Evolutionary conservation across 2,888 invertebrate species (phyloP), one percentile per base, ranked within the genome.

Genomic region (Latheticus oryzae): DNA sequence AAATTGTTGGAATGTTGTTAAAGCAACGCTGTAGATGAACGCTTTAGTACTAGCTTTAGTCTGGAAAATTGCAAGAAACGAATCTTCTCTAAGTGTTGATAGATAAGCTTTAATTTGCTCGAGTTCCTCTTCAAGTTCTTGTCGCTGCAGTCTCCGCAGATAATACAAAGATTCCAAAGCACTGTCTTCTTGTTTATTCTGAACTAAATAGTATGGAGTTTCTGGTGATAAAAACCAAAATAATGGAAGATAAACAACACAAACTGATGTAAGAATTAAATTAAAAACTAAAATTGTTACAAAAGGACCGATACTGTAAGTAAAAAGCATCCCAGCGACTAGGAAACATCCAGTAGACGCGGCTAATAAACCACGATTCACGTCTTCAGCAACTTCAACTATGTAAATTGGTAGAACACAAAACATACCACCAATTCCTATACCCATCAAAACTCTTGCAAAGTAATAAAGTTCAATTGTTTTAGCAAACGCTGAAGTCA

Each of bases 361-460:
- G 1, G 93, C 93, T 0, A 95, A 79, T 0, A 90, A 86, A 0
- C 95, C 95, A 61, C 95, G 82, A 7, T 88, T 84, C 19, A 88
- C 86, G 55, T 89, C 87, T 80, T 91, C 88, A 3, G 93, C 85
- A 30, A 93, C 89, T 78, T 95, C 95, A 26, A 91, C 91, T 56
- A 93, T 86, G 78, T 95, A 95, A 85, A 93, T 90, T 0, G 95
- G 93, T 0, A 87, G 84, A 1, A 88, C 85, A 0, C 89, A 87
- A 78, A 88, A 89, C n/a, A 87, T 79, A 70, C 87, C 85, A 0
- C 90, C 88, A 0, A 87, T 83, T 0, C 84, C 85, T 0, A 88
- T 69, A 28, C 91, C 91, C 76, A 83, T 84, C 53, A 82, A 78
- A 64, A 83, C 82, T 51, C 83, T 81, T 45, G 84, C 87, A 3